phyloP scores from a whole-genome alignment of 1,140 invertebrate species.

The Drosophila littoralis region DNA sequence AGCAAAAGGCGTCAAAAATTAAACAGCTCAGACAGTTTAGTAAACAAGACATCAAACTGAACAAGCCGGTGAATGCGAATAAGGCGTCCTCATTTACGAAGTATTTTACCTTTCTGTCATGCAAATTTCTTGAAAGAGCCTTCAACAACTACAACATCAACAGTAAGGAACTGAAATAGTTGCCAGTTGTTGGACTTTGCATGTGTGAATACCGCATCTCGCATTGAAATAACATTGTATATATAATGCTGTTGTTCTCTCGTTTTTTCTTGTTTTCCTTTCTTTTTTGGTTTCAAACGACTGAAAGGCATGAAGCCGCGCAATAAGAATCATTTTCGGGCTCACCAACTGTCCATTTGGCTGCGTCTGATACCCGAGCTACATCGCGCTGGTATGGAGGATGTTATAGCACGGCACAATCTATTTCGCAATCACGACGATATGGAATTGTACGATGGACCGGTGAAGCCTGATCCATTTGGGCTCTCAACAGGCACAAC shows the following conservation, averaged over 20 bases:
- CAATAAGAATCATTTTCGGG: constrained; percentile 96
- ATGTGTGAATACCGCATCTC: constrained; percentile 51
- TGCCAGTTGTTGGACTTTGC: constrained; percentile 61
- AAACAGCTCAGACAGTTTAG: constrained; percentile 63
- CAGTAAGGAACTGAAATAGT: constrained; percentile 51
- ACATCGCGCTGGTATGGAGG: constrained; percentile 94
- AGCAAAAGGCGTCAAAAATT: constrained; percentile 68
- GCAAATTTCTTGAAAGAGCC: constrained; percentile 62
- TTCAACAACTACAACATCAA: constrained; percentile 39
- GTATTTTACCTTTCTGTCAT: constrained; percentile 66
- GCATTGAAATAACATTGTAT: constrained; percentile 61
- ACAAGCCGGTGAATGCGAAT: constrained; percentile 30
- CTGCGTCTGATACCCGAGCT: constrained; percentile 95
- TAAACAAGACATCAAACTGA: constrained; percentile 59
- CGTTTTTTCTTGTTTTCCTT: constrained; percentile 3
- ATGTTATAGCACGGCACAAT: constrained; percentile 92
- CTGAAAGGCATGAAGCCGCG: constrained; percentile 92
- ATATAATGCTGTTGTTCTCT: constrained; percentile 43
- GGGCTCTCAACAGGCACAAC: constrained; percentile 45
- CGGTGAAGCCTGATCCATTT: constrained; percentile 91
- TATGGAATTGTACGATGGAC: constrained; percentile 91
- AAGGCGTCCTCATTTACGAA: constrained; percentile 53
- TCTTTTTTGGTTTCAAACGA: constrained; percentile 27
- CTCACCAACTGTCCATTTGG: constrained; percentile 97
- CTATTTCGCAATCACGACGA: constrained; percentile 93